Percentiles rank a stretch among this genome's conserved stretches.
Evolutionary conservation across 2,888 invertebrate genomes (phyloP).

Genomic region (Andrena bicolor): DNA sequence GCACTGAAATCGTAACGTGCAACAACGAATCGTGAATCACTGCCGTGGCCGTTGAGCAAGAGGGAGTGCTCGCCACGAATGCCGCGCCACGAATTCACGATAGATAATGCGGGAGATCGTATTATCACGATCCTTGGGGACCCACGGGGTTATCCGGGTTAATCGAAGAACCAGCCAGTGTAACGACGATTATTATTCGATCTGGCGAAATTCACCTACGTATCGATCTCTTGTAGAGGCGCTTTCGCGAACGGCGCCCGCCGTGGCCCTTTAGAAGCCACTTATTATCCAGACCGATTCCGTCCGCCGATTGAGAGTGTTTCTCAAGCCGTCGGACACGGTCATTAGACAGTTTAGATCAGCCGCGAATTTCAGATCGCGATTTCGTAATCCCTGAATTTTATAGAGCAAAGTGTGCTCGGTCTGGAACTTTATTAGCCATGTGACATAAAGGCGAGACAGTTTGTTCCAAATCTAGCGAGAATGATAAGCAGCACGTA

Average conservation of each 20-base stretch:
- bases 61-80: conserved; percentile 64
- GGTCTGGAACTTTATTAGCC: no score
- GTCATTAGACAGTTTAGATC: conserved; percentile 33
- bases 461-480: no score
- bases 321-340: conserved; percentile 28
- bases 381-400: conserved; percentile 19
- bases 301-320: conserved; percentile 34
- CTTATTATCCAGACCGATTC: conserved; percentile 53
- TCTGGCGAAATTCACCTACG: conserved; percentile 64
- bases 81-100: conserved; percentile 72
- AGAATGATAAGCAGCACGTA: no score
- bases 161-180: conserved; percentile 74
- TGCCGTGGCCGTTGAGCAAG: conserved; percentile 68
- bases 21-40: conserved; percentile 78
- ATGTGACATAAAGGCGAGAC: no score
- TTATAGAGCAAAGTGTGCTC: not conserved
- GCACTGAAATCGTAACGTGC: conserved; percentile 72
- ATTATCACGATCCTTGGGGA: conserved; percentile 75
- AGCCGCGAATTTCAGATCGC: not conserved
- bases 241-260: conserved; percentile 55
- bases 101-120: conserved; percentile 75
- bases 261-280: conserved; percentile 45
- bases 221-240: conserved; percentile 49
- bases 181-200: conserved; percentile 71
- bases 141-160: conserved; percentile 76